These are phyloP conservation scores for Stictonetta naevosa DNA, from an alignment of 2,113 vertebrate genomes.

Conservation along the genomic window DNA sequence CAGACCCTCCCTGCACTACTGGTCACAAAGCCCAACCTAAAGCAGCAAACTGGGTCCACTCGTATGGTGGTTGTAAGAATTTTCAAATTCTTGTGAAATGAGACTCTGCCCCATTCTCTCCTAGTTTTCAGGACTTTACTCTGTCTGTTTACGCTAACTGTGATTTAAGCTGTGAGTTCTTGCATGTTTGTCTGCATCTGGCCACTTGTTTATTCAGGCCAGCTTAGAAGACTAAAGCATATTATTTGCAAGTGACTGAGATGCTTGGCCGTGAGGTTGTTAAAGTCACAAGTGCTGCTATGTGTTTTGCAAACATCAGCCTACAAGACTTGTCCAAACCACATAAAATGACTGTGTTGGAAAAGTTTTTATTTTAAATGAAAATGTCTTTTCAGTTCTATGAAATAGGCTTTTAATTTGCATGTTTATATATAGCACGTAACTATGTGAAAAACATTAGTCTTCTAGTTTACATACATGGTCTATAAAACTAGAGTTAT, in stretches of 20 bases:
- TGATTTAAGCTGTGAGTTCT: background rate
- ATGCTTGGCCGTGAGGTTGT: background rate
- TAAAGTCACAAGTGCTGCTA: background rate
- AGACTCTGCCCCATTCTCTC: background rate
- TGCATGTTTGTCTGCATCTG: background rate
- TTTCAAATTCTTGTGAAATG: background rate
- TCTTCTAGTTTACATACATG: constrained; percentile 51
- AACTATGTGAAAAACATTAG: constrained; percentile 40
- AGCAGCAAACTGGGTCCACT: background rate
- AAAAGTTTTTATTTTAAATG: background rate
- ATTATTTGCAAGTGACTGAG: background rate
- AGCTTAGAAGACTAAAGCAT: background rate
- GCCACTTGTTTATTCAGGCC: background rate
- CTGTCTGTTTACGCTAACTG: background rate
- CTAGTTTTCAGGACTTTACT: background rate
- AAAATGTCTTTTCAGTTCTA: background rate
- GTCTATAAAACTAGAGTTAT: constrained; percentile 69
- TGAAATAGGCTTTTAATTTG: constrained; percentile 34
- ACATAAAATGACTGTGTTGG: background rate
- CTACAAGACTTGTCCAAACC: background rate
- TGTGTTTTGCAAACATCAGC: background rate
- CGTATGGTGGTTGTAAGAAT: background rate
- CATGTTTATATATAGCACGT: constrained; percentile 37
- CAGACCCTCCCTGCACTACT: background rate
- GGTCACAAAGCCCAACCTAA: background rate